Percentiles rank a stretch among this genome's conserved stretches.
phyloP scores from a whole-genome alignment of 2,113 vertebrate species.

The Microcebus ravelobensis region DNA sequence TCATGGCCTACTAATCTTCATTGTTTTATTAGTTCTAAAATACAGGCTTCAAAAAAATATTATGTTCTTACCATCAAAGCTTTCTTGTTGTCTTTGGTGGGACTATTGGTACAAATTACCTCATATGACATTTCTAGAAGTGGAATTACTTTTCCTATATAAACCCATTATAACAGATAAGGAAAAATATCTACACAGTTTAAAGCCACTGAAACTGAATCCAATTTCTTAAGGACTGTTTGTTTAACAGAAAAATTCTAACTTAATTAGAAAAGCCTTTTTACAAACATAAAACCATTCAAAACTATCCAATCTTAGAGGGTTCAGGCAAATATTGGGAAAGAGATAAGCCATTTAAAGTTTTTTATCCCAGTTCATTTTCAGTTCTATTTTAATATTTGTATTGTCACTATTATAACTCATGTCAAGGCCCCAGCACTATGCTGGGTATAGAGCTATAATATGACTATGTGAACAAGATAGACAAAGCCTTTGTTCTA shows the following conservation, averaged over 20 bases:
- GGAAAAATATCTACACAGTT: not conserved
- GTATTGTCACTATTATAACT: not conserved
- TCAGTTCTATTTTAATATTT: conserved; percentile 40
- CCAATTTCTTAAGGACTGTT: conserved; percentile 25
- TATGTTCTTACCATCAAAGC: not conserved
- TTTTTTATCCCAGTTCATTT: conserved; percentile 25
- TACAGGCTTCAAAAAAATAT: not conserved
- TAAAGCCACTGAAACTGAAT: conserved; percentile 26
- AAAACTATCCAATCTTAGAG: not conserved
- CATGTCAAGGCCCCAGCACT: not conserved
- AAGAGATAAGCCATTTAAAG: conserved; percentile 25
- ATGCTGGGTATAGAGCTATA: not conserved
- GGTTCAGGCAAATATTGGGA: conserved; percentile 34
- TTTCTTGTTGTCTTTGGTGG: not conserved
- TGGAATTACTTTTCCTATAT: conserved; percentile 10
- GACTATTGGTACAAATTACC: not conserved
- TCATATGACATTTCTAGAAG: not conserved
- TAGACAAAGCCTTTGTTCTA: not conserved
- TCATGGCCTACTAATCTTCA: not conserved
- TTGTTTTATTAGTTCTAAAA: conserved; percentile 20
- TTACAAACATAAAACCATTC: not conserved
- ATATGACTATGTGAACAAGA: not conserved
- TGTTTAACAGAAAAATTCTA: conserved; percentile 49
- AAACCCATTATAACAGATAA: not conserved
- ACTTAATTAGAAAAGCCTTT: conserved; percentile 39